These are phyloP conservation scores for Pocota personata DNA, from an alignment of 2,888 invertebrate species.

Conservation along the genomic window DNA sequence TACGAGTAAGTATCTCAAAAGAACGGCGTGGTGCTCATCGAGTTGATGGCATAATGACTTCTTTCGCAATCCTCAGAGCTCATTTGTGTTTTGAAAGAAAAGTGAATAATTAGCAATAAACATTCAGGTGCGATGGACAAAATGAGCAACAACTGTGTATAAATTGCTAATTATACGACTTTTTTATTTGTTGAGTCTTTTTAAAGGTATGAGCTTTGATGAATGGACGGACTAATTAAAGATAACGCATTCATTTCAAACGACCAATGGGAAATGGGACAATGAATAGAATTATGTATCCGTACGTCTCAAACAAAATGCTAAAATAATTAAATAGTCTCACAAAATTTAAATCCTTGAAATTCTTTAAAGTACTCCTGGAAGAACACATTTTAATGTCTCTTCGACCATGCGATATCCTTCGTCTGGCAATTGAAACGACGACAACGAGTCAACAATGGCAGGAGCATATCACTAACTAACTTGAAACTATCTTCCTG, in stretches of 20 bases:
- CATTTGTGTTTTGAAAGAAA: conserved; percentile 46
- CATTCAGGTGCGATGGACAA: conserved; percentile 56
- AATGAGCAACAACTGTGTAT: conserved; percentile 54
- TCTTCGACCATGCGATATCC: conserved; percentile 36
- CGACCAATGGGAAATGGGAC: not conserved
- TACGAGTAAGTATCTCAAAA: conserved; percentile 30
- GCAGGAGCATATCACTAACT: conserved; percentile 45
- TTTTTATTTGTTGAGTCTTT: not conserved
- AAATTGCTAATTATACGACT: conserved; percentile 64
- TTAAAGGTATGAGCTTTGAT: not conserved
- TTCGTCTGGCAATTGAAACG: conserved; percentile 40
- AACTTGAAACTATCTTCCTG: conserved; percentile 68
- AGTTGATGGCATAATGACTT: conserved; percentile 22
- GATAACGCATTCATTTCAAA: not conserved
- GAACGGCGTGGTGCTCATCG: not conserved
- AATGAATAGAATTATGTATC: not conserved
- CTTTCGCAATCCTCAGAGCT: conserved; percentile 17
- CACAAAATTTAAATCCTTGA: not conserved
- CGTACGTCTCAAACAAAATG: too few species aligned
- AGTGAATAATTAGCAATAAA: conserved; percentile 71
- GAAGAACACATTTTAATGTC: not conserved
- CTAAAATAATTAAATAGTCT: not conserved
- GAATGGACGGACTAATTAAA: not conserved
- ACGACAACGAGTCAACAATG: conserved; percentile 41
- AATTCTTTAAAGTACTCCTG: not conserved